phyloP scores from a whole-genome alignment of 2,888 invertebrate species.

The Pristionchus arcanus region DNA sequence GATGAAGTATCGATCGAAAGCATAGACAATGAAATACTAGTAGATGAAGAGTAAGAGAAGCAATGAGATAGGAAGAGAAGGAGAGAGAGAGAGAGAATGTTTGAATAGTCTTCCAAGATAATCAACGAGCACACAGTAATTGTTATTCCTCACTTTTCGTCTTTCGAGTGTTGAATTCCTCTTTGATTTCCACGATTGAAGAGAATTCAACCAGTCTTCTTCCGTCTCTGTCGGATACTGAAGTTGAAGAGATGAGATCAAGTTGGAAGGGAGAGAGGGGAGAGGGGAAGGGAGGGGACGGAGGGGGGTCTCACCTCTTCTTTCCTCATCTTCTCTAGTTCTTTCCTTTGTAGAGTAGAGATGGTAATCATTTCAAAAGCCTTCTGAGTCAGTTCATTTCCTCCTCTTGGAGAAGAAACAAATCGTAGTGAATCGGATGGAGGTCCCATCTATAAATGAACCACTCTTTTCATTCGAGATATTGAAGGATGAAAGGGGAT shows the following conservation, averaged over 20 bases:
- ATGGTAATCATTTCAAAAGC: constrained; percentile 35
- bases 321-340: constrained; percentile 38
- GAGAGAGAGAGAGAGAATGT: constrained; percentile 23
- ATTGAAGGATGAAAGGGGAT: not conserved
- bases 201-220: constrained; percentile 47
- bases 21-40: constrained; percentile 75
- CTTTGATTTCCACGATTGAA: constrained; percentile 38
- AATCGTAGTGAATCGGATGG: constrained; percentile 41
- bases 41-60: constrained; percentile 56
- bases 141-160: constrained; percentile 30
- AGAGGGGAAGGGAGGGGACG: not conserved
- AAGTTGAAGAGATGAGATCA: not conserved
- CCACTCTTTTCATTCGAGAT: not conserved
- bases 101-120: constrained; percentile 67
- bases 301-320: not conserved
- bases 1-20: constrained; percentile 57
- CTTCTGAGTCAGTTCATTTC: constrained; percentile 13
- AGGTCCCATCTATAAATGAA: constrained; percentile 29
- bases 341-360: constrained; percentile 41
- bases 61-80: not conserved
- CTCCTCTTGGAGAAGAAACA: not conserved
- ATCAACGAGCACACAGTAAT: constrained; percentile 68
- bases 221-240: constrained; percentile 24
- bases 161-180: constrained; percentile 39
- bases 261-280: not conserved